Conservation (phyloP, 2,113 vertebrate species). For the Mesocricetus auratus region DNA sequence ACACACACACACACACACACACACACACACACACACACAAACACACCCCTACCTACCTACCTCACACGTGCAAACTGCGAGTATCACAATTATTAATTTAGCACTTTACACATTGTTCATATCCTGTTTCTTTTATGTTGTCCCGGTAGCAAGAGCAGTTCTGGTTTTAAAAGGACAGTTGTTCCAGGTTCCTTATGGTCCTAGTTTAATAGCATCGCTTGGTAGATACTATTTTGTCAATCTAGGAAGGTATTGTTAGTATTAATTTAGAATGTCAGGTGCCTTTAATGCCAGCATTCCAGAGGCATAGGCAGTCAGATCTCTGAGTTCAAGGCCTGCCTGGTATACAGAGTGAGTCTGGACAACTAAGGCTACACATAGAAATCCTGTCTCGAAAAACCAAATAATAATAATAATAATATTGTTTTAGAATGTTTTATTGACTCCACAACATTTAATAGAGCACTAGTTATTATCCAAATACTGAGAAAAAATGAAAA, state of each 20-base stretch:
- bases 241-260: conserved; percentile 10
- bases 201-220: conserved; percentile 16
- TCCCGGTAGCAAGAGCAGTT: background rate
- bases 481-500: background rate
- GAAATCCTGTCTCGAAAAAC: background rate
- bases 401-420: no score
- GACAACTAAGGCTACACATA: background rate
- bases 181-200: background rate
- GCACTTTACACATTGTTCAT: background rate
- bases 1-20: background rate
- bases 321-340: background rate
- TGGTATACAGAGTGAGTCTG: background rate
- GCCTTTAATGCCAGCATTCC: background rate
- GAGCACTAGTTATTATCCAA: background rate
- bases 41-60: background rate
- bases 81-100: background rate
- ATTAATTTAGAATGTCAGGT: background rate
- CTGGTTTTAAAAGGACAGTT: background rate
- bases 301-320: background rate
- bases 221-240: background rate
- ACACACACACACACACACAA: background rate
- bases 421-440: conserved; percentile 2
- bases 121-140: conserved; percentile 1
- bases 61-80: background rate
- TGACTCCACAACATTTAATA: conserved; percentile 20